Base-by-base conservation (phyloP, 2,888 invertebrate genomes). In the Cybosia mesomella region DNA sequence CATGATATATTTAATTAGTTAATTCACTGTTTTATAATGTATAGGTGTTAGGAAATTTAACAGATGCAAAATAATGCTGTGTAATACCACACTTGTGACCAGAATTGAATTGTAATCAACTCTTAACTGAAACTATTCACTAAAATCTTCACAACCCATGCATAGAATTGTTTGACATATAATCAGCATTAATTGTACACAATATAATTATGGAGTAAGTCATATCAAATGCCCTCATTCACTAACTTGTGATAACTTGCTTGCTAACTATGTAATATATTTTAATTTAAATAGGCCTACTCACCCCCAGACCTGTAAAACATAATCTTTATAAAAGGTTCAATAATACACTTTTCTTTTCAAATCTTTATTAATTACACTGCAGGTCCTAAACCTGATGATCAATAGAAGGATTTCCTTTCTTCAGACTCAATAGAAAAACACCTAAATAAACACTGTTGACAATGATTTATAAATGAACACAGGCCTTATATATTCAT, bases 331-430 rank as follows among this genome's bases (percentile, higher is more conserved):
- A 63, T n/a, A 66, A 8, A 63, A 80, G 83, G 87, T 82, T 80
- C 72, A 91, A 90, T 88, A 90, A 87, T 87, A 89, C 88, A 90
- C 84, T 75, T 82, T 81, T 65, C 18, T 70, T 82, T 86, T 72
- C 11, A 84, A 86, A 82, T 74, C 71, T 89, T 90, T 89, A 87
- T 89, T 89, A 80, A 72, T 70, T 77, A 82, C 65, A 79, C 73
- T 74, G 64, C 74, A 70, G 63, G 32, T 69, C 62, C 77, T 82
- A 67, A 63, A 81, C 75, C 64, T 60, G 43, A 66, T 73, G 61
- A 65, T 62, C 11, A 70, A 62, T 43, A 22, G 13, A 65, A 61
- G 62, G 43, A 54, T 71, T 58, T 63, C 39, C 58, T 39, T 66
- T 24, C 54, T 66, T 55, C 24, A 60, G 55, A 32, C 8, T 58